A percentile compares a stretch with the other conserved stretches of the same genome.
Evolutionary conservation across 2,888 invertebrate genomes (phyloP).

Genomic region (Panzeria rudis): DNA sequence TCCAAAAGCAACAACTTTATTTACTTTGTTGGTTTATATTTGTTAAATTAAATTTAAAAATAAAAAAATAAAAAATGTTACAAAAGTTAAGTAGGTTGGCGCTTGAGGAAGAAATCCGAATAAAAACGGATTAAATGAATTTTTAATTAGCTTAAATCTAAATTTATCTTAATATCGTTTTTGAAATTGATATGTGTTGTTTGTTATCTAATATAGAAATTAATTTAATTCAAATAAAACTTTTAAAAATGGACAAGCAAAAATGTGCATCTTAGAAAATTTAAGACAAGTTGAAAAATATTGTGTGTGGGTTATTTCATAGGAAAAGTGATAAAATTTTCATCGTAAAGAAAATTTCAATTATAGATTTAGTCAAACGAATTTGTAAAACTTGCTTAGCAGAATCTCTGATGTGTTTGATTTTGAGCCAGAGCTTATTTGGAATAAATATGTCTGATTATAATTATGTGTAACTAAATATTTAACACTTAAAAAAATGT

Average conservation of each 20-base stretch:
- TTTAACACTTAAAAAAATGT: not conserved
- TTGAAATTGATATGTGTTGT: constrained; percentile 52
- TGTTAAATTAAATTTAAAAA: not conserved
- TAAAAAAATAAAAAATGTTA: not conserved
- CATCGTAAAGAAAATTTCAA: not conserved
- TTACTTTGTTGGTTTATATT: constrained; percentile 3
- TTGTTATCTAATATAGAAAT: constrained; percentile 30
- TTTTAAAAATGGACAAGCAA: constrained; percentile 34
- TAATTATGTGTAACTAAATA: too few species aligned
- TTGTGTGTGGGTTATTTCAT: constrained; percentile 18
- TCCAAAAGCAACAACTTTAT: constrained; percentile 13
- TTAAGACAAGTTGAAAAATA: constrained; percentile 7
- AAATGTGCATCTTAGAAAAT: constrained; percentile 24
- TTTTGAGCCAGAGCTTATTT: too few species aligned
- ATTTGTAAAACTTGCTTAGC: not conserved
- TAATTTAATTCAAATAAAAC: constrained; percentile 54
- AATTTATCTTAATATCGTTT: constrained; percentile 64
- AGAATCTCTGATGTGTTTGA: not conserved
- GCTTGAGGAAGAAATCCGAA: constrained; percentile 19
- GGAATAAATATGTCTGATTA: too few species aligned
- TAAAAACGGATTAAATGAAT: constrained; percentile 46
- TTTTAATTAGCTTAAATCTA: constrained; percentile 69
- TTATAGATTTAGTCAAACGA: not conserved
- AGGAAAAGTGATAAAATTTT: constrained; percentile 4
- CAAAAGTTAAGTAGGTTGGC: constrained; percentile 33